Base-by-base conservation (phyloP, 1,140 invertebrate species). In the Drosophila nikananu region DNA sequence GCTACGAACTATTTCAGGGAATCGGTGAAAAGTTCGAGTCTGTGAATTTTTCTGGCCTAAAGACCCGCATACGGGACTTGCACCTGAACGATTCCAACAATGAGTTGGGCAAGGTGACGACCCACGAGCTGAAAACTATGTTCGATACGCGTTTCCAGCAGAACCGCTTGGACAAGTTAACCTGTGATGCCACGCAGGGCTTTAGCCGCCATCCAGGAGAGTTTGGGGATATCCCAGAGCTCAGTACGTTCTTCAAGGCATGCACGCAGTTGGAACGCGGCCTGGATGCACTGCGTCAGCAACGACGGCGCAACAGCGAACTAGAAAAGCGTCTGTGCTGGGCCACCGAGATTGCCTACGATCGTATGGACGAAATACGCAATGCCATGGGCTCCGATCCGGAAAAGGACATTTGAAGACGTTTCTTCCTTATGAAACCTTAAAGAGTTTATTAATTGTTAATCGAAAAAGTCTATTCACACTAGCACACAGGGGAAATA, bases 151-250 rank as follows among this genome's bases (percentile, higher is more conserved):
- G 79, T 8, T 91, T 60, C 19, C 23, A 74, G 2, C 57, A 92
- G 13, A 90, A 91, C 61, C 65, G 75, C 8, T 17, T 92, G 41
- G 70, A 81, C 17, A 84, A 82, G n/a, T 61, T 92, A 2, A 81
- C 91, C 8, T 13, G 62, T 8, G 74, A 87, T 57, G 86, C 90
- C 17, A 63, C 70, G 8, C 59, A 71, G 21, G 86, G 80, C 10
- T 92, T 92, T 30, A 78, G 83, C n/a, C 68, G 82, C 5, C 91
- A 92, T 72, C 91, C 91, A 2, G 91, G 91, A 2, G 91, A 92
- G 46, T 92, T 92, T 64, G 91, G 86, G 0, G 89, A 92, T n/a
- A 92, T 92, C n/a, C 91, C 91, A 0, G 91, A 92, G 30, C 30
- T 92, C 27, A 92, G 86, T 65, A 81, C 59, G 1, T 92, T 92